These are phyloP conservation scores for Microcebus ravelobensis DNA, from an alignment of 2,113 vertebrate species.

Conservation along the genomic window DNA sequence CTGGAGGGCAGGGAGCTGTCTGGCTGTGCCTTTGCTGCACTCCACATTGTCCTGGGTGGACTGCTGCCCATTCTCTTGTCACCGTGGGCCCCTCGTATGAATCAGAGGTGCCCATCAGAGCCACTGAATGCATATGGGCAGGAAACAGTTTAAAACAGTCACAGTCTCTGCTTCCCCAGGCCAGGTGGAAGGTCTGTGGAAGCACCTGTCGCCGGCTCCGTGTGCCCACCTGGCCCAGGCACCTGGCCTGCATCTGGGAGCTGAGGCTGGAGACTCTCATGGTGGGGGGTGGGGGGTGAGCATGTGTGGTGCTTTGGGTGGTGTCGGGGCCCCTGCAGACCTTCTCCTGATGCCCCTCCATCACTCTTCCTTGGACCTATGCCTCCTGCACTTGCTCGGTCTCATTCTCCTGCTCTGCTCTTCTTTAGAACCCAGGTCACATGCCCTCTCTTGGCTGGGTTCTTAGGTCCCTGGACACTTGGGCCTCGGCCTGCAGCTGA, in stretches of 20 bases:
- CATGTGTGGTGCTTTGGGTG: background rate
- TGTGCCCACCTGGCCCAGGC: slow-evolving; percentile 87
- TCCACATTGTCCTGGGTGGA: background rate
- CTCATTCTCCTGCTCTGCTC: background rate
- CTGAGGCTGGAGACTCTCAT: slow-evolving; percentile 91
- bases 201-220: slow-evolving; percentile 86
- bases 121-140: background rate
- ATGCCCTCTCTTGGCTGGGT: background rate
- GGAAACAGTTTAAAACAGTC: background rate
- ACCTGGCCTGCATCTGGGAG: slow-evolving; percentile 85
- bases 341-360: background rate
- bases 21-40: background rate
- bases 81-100: background rate
- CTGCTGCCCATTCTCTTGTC: background rate
- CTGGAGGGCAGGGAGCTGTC: rapidly evolving
- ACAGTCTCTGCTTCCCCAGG: slow-evolving; percentile 51
- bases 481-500: background rate
- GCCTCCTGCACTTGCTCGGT: background rate
- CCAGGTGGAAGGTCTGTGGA: slow-evolving; percentile 56
- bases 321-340: background rate
- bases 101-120: background rate
- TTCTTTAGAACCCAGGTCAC: background rate
- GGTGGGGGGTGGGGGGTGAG: slow-evolving; percentile 76
- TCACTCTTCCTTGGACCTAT: background rate
- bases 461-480: background rate